Evolutionary conservation across 1,140 invertebrate genomes (phyloP), one percentile per base, ranked within the genome.

Genomic region (Bombus superbus): DNA sequence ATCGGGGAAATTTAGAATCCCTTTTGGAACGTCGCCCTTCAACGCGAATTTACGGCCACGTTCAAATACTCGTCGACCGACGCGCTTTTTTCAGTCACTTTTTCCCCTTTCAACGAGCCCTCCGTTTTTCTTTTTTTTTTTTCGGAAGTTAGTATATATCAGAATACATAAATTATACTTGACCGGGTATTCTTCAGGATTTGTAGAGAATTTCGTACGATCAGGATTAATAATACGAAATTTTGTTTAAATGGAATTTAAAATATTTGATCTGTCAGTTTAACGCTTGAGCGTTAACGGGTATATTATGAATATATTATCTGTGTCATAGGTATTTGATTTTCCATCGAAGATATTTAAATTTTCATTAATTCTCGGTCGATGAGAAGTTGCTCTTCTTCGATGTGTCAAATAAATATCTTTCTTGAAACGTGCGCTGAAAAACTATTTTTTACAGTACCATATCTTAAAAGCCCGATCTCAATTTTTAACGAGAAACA

Each of bases 1-100:
- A 40, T 72, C 40, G n/a, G 9, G n/a, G 10, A 64, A n/a, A 66
- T 64, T 47, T 66, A 38, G 9, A 35, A 18, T 22, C 35, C 25
- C 6, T 11, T 10, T 28, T 9, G 28, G 35, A 38, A 13, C 18
- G 3, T 28, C 8, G 10, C 25, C 28, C 35, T 47, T 28, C 15
- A 81, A 59, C 10, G 8, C 22, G 78, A 80, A 81, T 81, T 59
- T 42, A 72, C 68, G 40, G 22, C 28, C 6, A 3, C 13, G 77
- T 32, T 35, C n/a, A 25, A n/a, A 47, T 68, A 80, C 4, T 66
- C 25, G 42, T 4, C 42, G 25, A 44, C 9, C 18, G n/a, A 53
- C 64, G 32, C 8, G 32, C 15, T 66, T 13, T 66, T 79, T 32
- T 25, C 10, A 8, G 15, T 47, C 42, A n/a, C 1, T 42, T 42